Percentiles rank a stretch among this genome's conserved stretches.
phyloP scores from a whole-genome alignment of 1,140 invertebrate genomes.

The Diorhabda carinulata region DNA sequence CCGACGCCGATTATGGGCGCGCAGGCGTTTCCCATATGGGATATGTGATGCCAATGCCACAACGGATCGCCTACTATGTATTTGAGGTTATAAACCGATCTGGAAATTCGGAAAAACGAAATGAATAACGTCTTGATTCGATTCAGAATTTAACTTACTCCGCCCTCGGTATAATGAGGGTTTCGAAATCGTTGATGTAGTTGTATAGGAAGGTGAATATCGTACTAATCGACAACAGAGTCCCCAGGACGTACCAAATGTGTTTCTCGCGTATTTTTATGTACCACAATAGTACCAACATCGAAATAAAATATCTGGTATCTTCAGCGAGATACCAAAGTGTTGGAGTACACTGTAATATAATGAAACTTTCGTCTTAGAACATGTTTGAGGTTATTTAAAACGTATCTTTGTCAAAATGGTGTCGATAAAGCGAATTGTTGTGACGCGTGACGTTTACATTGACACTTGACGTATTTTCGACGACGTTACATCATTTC shows the following conservation, averaged over 20 bases:
- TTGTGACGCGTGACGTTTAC: neutral
- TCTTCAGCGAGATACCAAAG: slow-evolving; percentile 49
- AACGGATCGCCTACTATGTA: slow-evolving; percentile 14
- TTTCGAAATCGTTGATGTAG: slow-evolving; percentile 27
- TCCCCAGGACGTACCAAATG: slow-evolving; percentile 23
- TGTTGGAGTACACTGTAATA: slow-evolving; percentile 43
- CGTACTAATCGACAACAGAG: slow-evolving; percentile 18
- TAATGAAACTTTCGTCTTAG: neutral
- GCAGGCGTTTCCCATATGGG: slow-evolving; percentile 24
- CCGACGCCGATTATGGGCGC: slow-evolving; percentile 27
- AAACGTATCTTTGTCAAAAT: neutral
- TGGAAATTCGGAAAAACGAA: neutral
- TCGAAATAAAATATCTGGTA: slow-evolving; percentile 45
- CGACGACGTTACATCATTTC: neutral
- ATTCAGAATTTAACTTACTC: slow-evolving; percentile 26
- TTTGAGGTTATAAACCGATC: slow-evolving; percentile 19
- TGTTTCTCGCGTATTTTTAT: slow-evolving; percentile 27
- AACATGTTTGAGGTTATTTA: neutral
- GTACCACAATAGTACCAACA: slow-evolving; percentile 38
- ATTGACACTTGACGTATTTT: neutral
- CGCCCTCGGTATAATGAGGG: slow-evolving; percentile 21
- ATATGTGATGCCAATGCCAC: slow-evolving; percentile 24
- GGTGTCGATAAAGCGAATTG: neutral
- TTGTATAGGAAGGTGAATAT: slow-evolving; percentile 21
- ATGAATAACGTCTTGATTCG: neutral